phyloP scores from a whole-genome alignment of 2,797 vertebrate genomes.

The Acanthornis magna region DNA sequence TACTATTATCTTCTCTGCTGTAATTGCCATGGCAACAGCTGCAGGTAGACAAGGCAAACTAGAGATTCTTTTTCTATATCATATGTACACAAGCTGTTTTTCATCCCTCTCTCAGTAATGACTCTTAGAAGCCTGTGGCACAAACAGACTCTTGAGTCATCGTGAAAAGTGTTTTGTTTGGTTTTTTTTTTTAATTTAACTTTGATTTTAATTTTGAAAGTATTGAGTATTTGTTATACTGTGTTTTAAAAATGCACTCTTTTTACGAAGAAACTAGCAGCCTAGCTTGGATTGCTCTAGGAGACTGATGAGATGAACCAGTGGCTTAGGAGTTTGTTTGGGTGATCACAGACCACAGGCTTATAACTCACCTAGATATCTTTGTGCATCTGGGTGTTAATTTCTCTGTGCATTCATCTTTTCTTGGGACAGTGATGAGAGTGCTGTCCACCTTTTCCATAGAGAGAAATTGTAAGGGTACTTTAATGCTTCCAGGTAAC shows the following conservation, averaged over 20 bases:
- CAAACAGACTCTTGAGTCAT: background rate
- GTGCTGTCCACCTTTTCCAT: background rate
- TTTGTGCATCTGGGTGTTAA: background rate
- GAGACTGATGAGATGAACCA: background rate
- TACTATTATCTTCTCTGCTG: constrained; percentile 21
- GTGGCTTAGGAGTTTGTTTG: background rate
- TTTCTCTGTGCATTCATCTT: background rate
- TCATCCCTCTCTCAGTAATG: background rate
- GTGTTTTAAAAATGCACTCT: background rate
- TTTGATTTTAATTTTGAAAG: background rate
- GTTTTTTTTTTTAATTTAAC: background rate
- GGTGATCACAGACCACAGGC: background rate
- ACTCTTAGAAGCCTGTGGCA: background rate
- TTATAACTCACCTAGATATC: background rate
- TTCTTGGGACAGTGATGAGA: background rate
- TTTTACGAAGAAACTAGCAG: background rate
- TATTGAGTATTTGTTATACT: background rate
- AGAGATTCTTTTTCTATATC: background rate
- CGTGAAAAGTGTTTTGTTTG: background rate
- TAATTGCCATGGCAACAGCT: constrained; percentile 66
- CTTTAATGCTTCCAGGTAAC: background rate
- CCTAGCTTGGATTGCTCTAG: background rate
- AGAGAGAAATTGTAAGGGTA: background rate
- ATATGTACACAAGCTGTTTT: background rate
- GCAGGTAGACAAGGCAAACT: constrained; percentile 48